Conservation (phyloP, 2,888 invertebrate species). For the Coelogynopora nodosa region DNA sequence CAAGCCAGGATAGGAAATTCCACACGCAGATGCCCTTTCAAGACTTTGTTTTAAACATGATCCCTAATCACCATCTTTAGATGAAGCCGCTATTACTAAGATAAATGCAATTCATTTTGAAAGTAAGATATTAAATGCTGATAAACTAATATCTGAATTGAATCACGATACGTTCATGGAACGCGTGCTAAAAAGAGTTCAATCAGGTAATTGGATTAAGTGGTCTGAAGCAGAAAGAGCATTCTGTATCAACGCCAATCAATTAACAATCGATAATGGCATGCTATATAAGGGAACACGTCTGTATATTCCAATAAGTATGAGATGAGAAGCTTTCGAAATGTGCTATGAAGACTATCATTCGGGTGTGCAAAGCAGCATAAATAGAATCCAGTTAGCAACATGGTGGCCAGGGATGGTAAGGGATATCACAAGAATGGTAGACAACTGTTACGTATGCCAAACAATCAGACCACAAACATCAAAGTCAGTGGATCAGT, state of each 20-base stretch:
- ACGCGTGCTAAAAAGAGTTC: not conserved
- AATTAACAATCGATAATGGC: not conserved
- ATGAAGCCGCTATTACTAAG: not conserved
- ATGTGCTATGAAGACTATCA: not conserved
- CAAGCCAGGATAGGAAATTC: not conserved
- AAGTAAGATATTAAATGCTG: not conserved
- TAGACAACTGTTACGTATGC: conserved; percentile 4
- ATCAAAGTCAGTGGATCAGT: conserved; percentile 1
- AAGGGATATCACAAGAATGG: not conserved
- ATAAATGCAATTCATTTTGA: not conserved
- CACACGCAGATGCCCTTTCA: conserved; percentile 7
- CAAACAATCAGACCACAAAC: conserved; percentile 1
- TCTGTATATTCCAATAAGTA: not conserved
- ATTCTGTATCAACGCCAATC: not conserved
- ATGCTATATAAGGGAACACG: not conserved
- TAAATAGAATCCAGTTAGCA: not conserved
- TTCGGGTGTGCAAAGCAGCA: not conserved
- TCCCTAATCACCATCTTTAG: not conserved
- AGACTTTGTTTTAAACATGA: not conserved
- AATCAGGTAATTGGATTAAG: not conserved
- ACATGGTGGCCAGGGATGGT: not conserved
- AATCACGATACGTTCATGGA: not conserved
- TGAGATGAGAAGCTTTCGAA: not conserved
- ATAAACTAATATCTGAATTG: not conserved
- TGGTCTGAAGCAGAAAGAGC: not conserved